Evolutionary conservation across 2,113 vertebrate species (phyloP).

Genomic region (Nipponia nippon): DNA sequence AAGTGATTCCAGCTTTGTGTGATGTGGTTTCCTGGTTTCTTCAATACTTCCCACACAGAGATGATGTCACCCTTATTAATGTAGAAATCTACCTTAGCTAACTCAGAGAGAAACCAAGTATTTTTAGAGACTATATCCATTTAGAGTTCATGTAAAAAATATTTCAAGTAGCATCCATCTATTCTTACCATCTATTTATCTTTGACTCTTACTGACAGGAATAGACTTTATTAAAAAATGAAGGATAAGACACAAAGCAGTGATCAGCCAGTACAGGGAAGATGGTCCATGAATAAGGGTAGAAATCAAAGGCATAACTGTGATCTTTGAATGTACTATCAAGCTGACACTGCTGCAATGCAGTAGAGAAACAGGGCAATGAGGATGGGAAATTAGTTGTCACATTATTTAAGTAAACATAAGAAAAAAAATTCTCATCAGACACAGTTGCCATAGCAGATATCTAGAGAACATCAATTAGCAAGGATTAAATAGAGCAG

Average conservation of each 20-base stretch:
- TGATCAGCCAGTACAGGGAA: neutral
- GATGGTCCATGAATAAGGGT: neutral
- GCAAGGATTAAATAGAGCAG: neutral
- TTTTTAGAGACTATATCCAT: neutral
- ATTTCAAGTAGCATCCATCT: neutral
- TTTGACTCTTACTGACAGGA: neutral
- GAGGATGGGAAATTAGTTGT: neutral
- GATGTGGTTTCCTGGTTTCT: neutral
- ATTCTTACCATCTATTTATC: neutral
- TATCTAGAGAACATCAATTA: neutral
- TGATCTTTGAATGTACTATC: neutral
- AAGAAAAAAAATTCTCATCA: neutral
- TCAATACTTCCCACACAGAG: neutral
- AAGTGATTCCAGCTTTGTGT: neutral
- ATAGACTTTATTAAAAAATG: neutral
- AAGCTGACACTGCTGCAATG: neutral
- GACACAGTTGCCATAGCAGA: neutral
- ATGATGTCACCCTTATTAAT: neutral
- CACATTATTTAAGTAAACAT: neutral
- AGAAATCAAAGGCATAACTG: neutral
- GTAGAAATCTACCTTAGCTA: neutral
- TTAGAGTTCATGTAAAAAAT: neutral
- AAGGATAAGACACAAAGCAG: neutral
- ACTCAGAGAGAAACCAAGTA: neutral
- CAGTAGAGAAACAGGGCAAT: neutral